These are phyloP conservation scores for Sakesphorus luctuosus DNA, from an alignment of 2,113 vertebrate species.

Conservation along the genomic window DNA sequence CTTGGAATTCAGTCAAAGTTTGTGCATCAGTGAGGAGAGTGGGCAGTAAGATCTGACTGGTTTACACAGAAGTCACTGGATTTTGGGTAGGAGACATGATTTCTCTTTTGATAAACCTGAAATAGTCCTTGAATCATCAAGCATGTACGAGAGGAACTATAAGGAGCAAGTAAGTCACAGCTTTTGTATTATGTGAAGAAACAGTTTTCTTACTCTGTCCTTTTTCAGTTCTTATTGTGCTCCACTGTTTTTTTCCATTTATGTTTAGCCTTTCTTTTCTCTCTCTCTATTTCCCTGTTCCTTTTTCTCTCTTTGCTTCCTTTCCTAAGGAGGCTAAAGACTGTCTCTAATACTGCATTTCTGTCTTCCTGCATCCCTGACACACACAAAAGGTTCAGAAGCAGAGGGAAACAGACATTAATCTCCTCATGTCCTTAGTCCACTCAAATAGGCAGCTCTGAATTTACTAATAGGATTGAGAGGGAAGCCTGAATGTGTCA, in stretches of 20 bases:
- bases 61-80: neutral
- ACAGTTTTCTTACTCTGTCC: neutral
- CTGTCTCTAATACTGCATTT: neutral
- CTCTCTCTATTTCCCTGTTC: neutral
- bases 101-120: neutral
- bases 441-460: neutral
- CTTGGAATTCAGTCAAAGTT: neutral
- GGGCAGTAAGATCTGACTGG: neutral
- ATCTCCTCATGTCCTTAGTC: slow-evolving; percentile 42
- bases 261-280: neutral
- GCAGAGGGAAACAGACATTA: neutral
- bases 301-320: neutral
- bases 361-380: neutral
- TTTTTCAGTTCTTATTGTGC: neutral
- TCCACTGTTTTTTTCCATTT: neutral
- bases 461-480: slow-evolving; percentile 66
- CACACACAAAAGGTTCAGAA: neutral
- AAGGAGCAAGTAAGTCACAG: neutral
- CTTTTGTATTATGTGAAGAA: neutral
- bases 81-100: neutral
- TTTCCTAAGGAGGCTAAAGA: neutral
- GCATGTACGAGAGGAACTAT: neutral
- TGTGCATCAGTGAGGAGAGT: neutral
- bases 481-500: slow-evolving; percentile 34
- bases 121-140: neutral